Percentiles rank a stretch among this genome's conserved stretches.
phyloP scores from a whole-genome alignment of 2,113 vertebrate genomes.

The Coracopsis vasa region DNA sequence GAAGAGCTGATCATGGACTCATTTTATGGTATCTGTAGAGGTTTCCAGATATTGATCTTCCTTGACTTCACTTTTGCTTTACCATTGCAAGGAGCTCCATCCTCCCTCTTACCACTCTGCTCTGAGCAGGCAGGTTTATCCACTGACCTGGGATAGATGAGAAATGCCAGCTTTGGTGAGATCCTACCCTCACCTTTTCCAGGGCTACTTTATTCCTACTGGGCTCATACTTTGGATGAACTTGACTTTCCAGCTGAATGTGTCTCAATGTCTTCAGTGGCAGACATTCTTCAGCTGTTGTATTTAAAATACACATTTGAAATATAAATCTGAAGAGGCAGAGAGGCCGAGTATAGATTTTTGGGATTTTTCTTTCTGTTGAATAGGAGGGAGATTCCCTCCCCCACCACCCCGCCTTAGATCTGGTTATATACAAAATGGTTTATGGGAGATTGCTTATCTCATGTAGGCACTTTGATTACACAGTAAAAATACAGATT shows the following conservation, averaged over 20 bases:
- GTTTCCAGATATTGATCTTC: not conserved
- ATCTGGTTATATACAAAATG: conserved; percentile 5
- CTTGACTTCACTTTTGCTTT: not conserved
- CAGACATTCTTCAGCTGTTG: not conserved
- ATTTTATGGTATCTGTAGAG: not conserved
- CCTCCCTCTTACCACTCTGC: not conserved
- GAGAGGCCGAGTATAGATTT: not conserved
- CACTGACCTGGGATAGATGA: accelerated
- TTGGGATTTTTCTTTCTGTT: not conserved
- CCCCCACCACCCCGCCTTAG: not conserved
- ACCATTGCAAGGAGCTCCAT: not conserved
- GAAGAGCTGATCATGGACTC: not conserved
- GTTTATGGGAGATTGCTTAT: conserved; percentile 33
- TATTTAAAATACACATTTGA: not conserved
- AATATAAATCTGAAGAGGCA: not conserved
- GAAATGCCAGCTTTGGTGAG: not conserved
- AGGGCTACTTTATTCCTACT: not conserved
- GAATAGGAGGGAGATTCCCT: not conserved
- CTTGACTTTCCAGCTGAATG: not conserved
- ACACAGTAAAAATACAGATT: conserved; percentile 52
- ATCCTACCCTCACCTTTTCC: not conserved
- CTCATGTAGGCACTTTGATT: conserved; percentile 30
- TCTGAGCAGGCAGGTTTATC: not conserved
- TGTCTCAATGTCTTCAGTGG: not conserved
- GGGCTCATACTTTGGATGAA: not conserved